These are phyloP conservation scores for Atlantisia rogersi DNA, from an alignment of 2,113 vertebrate genomes.

Conservation along the genomic window DNA sequence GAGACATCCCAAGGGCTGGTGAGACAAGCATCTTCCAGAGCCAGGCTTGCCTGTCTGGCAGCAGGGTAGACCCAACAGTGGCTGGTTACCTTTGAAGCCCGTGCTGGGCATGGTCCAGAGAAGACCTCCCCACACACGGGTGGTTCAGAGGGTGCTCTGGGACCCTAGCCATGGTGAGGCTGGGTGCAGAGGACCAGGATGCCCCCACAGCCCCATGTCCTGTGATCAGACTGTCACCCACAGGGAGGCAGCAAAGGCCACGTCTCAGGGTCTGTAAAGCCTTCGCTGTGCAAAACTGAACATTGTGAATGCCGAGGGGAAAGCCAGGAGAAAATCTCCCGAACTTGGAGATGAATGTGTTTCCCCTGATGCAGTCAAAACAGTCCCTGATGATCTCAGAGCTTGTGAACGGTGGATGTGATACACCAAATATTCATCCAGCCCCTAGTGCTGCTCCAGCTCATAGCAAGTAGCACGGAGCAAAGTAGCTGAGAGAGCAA, in stretches of 20 bases:
- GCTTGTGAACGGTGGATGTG: not conserved
- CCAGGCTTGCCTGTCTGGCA: not conserved
- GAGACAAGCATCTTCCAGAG: not conserved
- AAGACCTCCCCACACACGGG: not conserved
- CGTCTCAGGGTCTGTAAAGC: accelerated
- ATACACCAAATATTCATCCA: not conserved
- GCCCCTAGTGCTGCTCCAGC: not conserved
- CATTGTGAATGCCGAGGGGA: accelerated
- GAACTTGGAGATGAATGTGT: not conserved
- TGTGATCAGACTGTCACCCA: not conserved
- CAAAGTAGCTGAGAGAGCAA: not conserved
- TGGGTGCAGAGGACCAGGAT: not conserved
- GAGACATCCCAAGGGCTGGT: not conserved
- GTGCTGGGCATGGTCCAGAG: accelerated
- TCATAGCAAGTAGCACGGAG: not conserved
- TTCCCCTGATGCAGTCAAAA: not conserved
- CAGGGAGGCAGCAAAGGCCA: constrained; percentile 59
- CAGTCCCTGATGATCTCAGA: not conserved
- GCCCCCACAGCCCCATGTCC: not conserved
- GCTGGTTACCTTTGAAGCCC: not conserved
- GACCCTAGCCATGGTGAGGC: not conserved
- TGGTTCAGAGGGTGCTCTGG: not conserved
- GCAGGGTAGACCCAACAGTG: not conserved
- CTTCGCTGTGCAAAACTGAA: not conserved
- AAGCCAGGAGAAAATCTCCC: not conserved